Evolutionary conservation across 2,888 invertebrate genomes (phyloP).

Genomic region (Phaedon cochleariae): DNA sequence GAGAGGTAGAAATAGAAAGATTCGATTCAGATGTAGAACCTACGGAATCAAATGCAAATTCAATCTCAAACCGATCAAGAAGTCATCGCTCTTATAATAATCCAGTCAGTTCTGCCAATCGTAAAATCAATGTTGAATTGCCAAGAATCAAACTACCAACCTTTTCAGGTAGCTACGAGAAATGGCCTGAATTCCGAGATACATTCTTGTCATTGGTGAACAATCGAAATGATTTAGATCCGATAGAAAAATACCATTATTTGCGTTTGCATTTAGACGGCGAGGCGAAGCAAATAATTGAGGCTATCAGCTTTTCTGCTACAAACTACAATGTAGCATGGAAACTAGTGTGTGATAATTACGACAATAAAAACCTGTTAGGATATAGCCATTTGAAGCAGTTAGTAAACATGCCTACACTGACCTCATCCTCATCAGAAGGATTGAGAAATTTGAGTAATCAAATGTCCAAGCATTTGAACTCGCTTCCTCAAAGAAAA

Average conservation of each 20-base stretch:
- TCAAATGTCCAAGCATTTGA: slow-evolving; percentile 18
- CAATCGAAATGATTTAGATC: neutral
- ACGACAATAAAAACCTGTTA: neutral
- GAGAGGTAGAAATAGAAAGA: too few species aligned
- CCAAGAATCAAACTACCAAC: neutral
- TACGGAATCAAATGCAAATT: too few species aligned
- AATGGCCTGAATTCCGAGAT: too few species aligned
- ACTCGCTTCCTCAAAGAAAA: slow-evolving; percentile 1
- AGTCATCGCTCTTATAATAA: too few species aligned
- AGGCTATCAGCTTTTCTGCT: too few species aligned
- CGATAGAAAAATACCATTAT: too few species aligned
- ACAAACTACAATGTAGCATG: neutral
- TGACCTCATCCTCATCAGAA: neutral
- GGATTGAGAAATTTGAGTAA: slow-evolving; percentile 1
- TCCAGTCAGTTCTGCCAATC: too few species aligned
- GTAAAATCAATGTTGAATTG: neutral
- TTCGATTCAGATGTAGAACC: too few species aligned
- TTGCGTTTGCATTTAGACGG: too few species aligned
- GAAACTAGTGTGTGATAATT: neutral
- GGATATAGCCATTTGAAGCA: neutral
- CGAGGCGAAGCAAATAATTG: too few species aligned
- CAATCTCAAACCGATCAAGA: too few species aligned
- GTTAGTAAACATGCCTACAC: neutral
- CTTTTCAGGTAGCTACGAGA: neutral
- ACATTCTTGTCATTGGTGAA: neutral